Percentiles rank a stretch among this genome's conserved stretches.
phyloP scores from a whole-genome alignment of 1,140 invertebrate genomes.

The Hyposmocoma kahamanoa region DNA sequence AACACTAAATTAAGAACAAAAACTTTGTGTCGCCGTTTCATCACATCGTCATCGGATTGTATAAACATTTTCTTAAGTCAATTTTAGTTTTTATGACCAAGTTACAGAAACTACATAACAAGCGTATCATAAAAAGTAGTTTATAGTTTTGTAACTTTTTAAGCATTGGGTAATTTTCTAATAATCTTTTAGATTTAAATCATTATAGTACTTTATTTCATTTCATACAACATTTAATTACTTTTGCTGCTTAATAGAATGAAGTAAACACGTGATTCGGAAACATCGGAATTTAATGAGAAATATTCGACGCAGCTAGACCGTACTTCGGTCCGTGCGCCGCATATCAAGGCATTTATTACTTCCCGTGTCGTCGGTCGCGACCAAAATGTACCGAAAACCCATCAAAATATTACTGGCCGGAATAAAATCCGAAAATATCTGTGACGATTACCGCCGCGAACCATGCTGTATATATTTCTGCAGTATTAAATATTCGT shows the following conservation, averaged over 20 bases:
- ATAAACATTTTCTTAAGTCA: not conserved
- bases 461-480: not conserved
- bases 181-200: no score
- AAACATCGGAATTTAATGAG: conserved; percentile 25
- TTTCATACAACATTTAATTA: no score
- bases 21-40: no score
- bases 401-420: conserved; percentile 40
- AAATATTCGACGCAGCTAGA: conserved; percentile 20
- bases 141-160: no score
- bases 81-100: conserved; percentile 1
- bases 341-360: conserved; percentile 38
- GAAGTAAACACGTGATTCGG: conserved; percentile 13
- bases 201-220: no score
- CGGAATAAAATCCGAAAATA: conserved; percentile 45
- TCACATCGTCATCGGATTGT: not conserved
- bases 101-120: no score
- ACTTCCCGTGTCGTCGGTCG: conserved; percentile 51
- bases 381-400: conserved; percentile 40
- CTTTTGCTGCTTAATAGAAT: no score
- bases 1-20: not conserved
- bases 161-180: no score
- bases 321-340: conserved; percentile 17
- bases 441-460: not conserved
- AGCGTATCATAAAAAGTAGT: no score
- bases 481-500: no score